Conservation (phyloP, 37 sponge, comb jelly and placozoan species). For the Theonella swinhoei region DNA sequence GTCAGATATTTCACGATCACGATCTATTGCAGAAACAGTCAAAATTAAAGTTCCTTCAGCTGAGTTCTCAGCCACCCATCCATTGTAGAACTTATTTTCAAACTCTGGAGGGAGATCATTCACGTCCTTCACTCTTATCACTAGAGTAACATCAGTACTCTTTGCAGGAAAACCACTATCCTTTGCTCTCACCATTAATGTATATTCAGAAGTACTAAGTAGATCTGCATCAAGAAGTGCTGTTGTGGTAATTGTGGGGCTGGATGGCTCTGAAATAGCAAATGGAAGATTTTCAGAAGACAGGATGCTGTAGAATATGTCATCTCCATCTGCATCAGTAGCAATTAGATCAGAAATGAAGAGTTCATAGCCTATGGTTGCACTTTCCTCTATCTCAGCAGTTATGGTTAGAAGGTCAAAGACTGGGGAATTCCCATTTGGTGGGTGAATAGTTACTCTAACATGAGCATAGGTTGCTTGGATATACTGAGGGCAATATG, state of each 20-base stretch:
- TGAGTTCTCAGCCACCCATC: slow-evolving; percentile 39
- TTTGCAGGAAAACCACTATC: slow-evolving; percentile 49
- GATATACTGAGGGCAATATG: slow-evolving; percentile 10
- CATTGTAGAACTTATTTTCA: background rate
- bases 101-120: slow-evolving; percentile 68
- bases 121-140: slow-evolving; percentile 40
- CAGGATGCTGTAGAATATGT: slow-evolving; percentile 3
- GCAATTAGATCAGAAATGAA: slow-evolving; percentile 34
- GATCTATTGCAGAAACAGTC: slow-evolving; percentile 55
- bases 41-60: background rate
- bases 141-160: slow-evolving; percentile 13
- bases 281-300: slow-evolving; percentile 24
- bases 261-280: slow-evolving; percentile 13
- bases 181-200: slow-evolving; percentile 41
- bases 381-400: slow-evolving; percentile 10
- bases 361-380: background rate
- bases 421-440: slow-evolving; percentile 29
- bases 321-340: slow-evolving; percentile 45
- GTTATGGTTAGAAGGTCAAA: background rate
- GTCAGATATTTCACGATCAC: slow-evolving; percentile 27
- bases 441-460: slow-evolving; percentile 27
- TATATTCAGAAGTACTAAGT: background rate
- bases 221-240: slow-evolving; percentile 57
- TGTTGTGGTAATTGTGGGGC: background rate
- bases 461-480: slow-evolving; percentile 36